phyloP scores from a whole-genome alignment of 1,140 invertebrate species.

The Cheumatopsyche charites region DNA sequence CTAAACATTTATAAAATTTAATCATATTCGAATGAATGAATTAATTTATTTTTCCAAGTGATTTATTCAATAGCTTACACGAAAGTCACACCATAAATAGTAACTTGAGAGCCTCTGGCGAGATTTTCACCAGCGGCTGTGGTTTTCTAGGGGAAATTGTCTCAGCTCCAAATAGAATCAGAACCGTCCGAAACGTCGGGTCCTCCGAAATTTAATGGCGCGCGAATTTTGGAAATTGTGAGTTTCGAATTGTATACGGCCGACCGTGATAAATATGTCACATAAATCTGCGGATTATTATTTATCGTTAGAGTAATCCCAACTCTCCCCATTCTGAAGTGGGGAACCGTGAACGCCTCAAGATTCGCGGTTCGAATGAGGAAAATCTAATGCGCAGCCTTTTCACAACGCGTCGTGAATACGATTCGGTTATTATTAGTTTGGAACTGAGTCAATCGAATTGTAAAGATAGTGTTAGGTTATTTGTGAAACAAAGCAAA shows the following conservation, averaged over 20 bases:
- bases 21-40: too few species aligned
- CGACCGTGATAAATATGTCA: slow-evolving; percentile 45
- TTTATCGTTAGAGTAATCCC: slow-evolving; percentile 45
- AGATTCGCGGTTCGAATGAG: not conserved
- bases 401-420: not conserved
- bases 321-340: not conserved
- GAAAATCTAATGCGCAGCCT: not conserved
- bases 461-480: too few species aligned
- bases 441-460: not conserved
- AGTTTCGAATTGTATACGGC: slow-evolving; percentile 45
- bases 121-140: not conserved
- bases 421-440: not conserved
- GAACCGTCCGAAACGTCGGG: slow-evolving; percentile 34
- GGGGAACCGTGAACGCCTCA: not conserved
- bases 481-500: too few species aligned
- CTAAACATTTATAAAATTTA: too few species aligned
- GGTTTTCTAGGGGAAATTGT: slow-evolving; percentile 46
- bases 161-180: slow-evolving; percentile 46
- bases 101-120: slow-evolving; percentile 12
- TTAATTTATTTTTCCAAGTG: too few species aligned
- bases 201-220: slow-evolving; percentile 46
- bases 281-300: slow-evolving; percentile 48
- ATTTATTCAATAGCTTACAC: too few species aligned
- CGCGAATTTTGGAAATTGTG: slow-evolving; percentile 47
- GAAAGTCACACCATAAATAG: not conserved